Base-by-base conservation (phyloP, 1,140 invertebrate species). In the Polyergus mexicanus region DNA sequence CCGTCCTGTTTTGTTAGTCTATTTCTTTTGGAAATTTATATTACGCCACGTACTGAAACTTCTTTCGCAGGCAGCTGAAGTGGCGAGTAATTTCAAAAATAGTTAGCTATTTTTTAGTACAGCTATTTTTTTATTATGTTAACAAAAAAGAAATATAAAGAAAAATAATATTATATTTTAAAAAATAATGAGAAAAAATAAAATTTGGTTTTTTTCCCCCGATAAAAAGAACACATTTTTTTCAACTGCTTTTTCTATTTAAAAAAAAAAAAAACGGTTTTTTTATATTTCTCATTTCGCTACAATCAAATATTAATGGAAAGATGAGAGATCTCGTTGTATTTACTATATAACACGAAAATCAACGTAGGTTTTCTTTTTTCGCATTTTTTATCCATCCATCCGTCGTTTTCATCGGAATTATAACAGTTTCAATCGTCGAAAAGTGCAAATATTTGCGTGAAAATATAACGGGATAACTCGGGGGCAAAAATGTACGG, bases 381-480 rank as follows among this genome's bases (percentile, higher is more conserved):
- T 72, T 32, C 8, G 13, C 13, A 56, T 44, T 60, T 75, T 65
- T 77, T 77, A 44, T 77, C 38, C 1, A 13, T 77, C 32, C 0
- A 3, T 32, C 32, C 11, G 22, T 65, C 32, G n/a, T 58, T 58
- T 76, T 28, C 7, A n/a, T 19, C 38, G 25, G 28, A 75, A 28
- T 75, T 4, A 35, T 13, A 32, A 5, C 56, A 19, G 32, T 51
- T 47, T 28, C n/a, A 22, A 60, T 60, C 11, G 35, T 28, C 19
- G 8, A 25, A 78, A 78, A 22, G 32, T 25, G 32, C 28, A 51
- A 78, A 68, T 38, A 78, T 78, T 78, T 78, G 44, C 32, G 19
- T 28, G 60, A 11, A 25, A 19, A 80, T 6, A 22, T 69, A 11
- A 13, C 28, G 11, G 38, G 10, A 78, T 25, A 32, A 22, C 65